Percentiles rank a stretch among this genome's conserved stretches.
Evolutionary conservation across 2,113 vertebrate genomes (phyloP).

Genomic region (Passer domesticus): DNA sequence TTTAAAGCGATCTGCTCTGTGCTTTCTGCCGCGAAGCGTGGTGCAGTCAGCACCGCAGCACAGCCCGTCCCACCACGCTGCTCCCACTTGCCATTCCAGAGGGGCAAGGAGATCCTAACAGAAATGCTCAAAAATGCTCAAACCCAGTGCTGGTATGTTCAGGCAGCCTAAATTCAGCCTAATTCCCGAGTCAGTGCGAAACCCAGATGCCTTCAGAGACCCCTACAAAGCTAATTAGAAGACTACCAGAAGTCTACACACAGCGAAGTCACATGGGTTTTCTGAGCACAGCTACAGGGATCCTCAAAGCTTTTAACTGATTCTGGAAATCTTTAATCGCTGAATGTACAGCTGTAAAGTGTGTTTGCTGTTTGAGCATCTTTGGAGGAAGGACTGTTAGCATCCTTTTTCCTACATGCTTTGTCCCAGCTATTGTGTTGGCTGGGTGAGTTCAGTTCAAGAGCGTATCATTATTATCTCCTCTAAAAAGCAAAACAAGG

Average conservation of each 20-base stretch:
- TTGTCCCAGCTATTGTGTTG: not conserved
- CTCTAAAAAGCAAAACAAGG: not conserved
- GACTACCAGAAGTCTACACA: not conserved
- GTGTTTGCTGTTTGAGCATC: not conserved
- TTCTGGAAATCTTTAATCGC: not conserved
- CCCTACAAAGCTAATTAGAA: slow-evolving; percentile 20
- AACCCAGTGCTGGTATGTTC: not conserved
- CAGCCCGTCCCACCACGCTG: not conserved
- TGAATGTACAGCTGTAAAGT: not conserved
- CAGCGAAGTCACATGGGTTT: not conserved
- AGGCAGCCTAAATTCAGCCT: not conserved
- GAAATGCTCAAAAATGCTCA: not conserved
- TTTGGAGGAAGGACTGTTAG: not conserved
- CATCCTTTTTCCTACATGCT: not conserved
- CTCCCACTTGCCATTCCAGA: not conserved
- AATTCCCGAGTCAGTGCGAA: slow-evolving; percentile 6
- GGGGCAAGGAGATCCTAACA: not conserved
- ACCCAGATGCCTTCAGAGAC: slow-evolving; percentile 2
- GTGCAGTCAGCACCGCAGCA: not conserved
- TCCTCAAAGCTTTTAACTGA: not conserved
- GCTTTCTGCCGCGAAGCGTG: not conserved
- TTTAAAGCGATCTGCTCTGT: not conserved
- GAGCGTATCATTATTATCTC: not conserved
- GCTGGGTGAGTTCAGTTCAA: not conserved
- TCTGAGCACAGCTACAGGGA: not conserved